These are phyloP conservation scores for Puma concolor DNA, from an alignment of 2,113 vertebrate species.

Conservation along the genomic window DNA sequence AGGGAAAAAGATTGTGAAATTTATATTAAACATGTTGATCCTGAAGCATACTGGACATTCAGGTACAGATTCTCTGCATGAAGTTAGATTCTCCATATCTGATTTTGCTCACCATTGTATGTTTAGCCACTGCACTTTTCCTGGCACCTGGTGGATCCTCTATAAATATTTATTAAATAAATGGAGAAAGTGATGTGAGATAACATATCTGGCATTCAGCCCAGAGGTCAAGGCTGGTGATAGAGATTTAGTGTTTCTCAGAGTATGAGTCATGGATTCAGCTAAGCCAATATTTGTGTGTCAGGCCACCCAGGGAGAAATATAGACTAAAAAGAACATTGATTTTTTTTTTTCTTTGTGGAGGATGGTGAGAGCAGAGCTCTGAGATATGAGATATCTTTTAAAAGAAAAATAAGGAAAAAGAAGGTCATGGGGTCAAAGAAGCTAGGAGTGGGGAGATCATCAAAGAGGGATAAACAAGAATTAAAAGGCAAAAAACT, in stretches of 20 bases:
- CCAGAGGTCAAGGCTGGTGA: neutral
- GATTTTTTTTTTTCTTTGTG: neutral
- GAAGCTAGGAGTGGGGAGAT: neutral
- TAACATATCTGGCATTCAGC: neutral
- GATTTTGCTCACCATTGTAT: neutral
- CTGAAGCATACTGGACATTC: neutral
- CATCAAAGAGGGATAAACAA: neutral
- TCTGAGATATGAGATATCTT: neutral
- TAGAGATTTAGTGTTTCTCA: neutral
- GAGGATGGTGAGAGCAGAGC: neutral
- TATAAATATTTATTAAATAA: neutral
- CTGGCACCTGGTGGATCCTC: neutral
- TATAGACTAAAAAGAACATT: neutral
- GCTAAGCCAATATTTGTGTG: neutral
- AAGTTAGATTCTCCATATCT: neutral
- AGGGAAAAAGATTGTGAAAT: neutral
- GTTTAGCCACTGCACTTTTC: neutral
- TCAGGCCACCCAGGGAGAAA: neutral
- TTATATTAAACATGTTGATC: neutral
- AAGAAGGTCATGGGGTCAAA: neutral
- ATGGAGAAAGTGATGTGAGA: neutral
- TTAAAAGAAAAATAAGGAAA: neutral
- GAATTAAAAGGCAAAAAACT: neutral
- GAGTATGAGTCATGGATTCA: neutral
- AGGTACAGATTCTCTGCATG: neutral